phyloP scores from a whole-genome alignment of 1,140 invertebrate species.

The Ceratina japonica region DNA sequence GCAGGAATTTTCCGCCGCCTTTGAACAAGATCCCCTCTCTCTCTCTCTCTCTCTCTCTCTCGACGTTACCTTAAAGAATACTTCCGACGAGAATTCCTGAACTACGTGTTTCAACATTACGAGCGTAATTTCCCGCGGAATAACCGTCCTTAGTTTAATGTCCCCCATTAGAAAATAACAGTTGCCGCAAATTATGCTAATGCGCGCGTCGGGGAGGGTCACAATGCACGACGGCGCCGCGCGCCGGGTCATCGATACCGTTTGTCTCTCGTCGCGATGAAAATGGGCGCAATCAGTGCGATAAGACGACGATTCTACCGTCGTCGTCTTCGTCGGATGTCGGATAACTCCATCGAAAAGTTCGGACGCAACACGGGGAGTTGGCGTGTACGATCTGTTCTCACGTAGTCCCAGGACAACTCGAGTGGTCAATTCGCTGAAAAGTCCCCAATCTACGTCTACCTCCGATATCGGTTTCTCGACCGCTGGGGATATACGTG shows the following conservation, averaged over 20 bases:
- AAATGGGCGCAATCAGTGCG: neutral
- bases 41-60: no score
- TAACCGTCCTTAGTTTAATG: neutral
- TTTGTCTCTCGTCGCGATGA: no score
- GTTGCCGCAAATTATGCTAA: neutral
- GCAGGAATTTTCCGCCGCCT: neutral
- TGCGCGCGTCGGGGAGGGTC: neutral
- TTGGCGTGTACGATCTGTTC: conserved; percentile 27
- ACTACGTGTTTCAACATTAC: neutral
- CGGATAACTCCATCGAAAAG: neutral
- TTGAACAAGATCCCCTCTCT: neutral
- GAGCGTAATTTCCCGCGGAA: neutral
- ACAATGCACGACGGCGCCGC: no score
- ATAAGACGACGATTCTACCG: neutral
- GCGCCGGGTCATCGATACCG: neutral
- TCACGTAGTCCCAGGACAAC: conserved; percentile 35
- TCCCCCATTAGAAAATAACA: neutral
- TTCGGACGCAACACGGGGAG: neutral
- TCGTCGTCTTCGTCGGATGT: neutral
- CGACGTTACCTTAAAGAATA: neutral
- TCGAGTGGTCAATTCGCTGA: conserved; percentile 51
- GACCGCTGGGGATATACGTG: conserved; percentile 26
- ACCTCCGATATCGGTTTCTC: conserved; percentile 42
- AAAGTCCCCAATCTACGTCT: conserved; percentile 35
- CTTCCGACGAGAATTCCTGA: neutral